These are phyloP conservation scores for Bombus sylvicola DNA, from an alignment of 1,140 invertebrate species.

Conservation along the genomic window DNA sequence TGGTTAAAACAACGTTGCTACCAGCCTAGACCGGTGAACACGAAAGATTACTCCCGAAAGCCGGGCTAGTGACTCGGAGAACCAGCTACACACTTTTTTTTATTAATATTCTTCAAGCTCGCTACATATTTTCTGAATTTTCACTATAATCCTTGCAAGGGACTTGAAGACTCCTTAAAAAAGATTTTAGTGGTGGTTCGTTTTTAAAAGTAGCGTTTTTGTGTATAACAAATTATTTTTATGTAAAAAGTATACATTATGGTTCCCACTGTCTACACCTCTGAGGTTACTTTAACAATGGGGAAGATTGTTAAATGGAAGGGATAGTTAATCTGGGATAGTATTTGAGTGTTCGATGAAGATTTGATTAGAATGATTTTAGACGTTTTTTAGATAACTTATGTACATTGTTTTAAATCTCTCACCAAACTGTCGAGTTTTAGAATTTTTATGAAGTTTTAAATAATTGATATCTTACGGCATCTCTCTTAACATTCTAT, in stretches of 20 bases:
- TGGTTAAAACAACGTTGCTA: conserved; percentile 69
- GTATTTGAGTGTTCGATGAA: background rate
- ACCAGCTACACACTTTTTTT: background rate
- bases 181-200: background rate
- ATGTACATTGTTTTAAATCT: too few species aligned
- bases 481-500: background rate
- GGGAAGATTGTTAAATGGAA: too few species aligned
- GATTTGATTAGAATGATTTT: background rate
- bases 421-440: background rate
- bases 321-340: background rate
- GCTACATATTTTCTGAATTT: background rate
- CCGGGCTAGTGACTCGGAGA: background rate
- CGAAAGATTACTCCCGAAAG: conserved; percentile 62
- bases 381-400: background rate
- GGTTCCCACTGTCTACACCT: background rate
- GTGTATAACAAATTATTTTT: background rate
- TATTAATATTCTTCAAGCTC: background rate
- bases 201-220: background rate
- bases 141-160: background rate
- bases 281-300: background rate
- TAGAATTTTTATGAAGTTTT: background rate
- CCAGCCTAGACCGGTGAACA: conserved; percentile 48
- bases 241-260: background rate
- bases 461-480: background rate
- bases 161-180: background rate